Evolutionary conservation across 2,888 invertebrate genomes (phyloP), one percentile per base, ranked within the genome.

Genomic region (Drosophila recens): DNA sequence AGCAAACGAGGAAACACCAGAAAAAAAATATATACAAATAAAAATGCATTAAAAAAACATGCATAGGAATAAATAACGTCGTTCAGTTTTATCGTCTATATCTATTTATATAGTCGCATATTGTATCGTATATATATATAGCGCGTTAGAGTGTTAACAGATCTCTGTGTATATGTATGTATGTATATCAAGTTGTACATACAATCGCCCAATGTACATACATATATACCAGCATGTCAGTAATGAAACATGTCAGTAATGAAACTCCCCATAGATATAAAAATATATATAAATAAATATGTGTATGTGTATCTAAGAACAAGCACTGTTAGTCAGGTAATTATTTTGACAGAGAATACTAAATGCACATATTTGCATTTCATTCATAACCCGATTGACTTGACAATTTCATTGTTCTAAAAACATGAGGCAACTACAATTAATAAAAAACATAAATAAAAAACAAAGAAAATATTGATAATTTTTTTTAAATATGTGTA

Each of bases 161-260:
- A 67, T 54, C 30, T 53, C 36, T 65, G 64, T 73, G 67, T 53
- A 72, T 78, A 74, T 78, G 78, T 77, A 68, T 82, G 79, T 77
- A 68, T 80, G 76, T 79, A 79, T 81, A 72, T 64, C 69, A 58
- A 77, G 64, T 74, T 83, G 79, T 89, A 89, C 68, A 89, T 75
- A 80, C 72, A 56, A 65, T 53, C 64, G 62, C 68, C 70, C 71
- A 59, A 61, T 83, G 80, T 80, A 83, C 70, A 81, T 72, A 80
- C 46, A 67, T 63, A 58, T 57, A 78, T 69, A 33, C 30, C 23
- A 51, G 36, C n/a, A n/a, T n/a, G n/a, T n/a, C n/a, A n/a, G n/a
- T n/a, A 51, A 20, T 42, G 40, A 64, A 68, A 6, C 67, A 75
- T 71, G 58, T 49, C 48, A 51, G 15, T 38, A 43, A 17, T 40